A percentile compares a stretch with the other conserved stretches of the same genome.
Evolutionary conservation across 92 coral and sea anemone species (phyloP).

Genomic region (Actinernus sp.): DNA sequence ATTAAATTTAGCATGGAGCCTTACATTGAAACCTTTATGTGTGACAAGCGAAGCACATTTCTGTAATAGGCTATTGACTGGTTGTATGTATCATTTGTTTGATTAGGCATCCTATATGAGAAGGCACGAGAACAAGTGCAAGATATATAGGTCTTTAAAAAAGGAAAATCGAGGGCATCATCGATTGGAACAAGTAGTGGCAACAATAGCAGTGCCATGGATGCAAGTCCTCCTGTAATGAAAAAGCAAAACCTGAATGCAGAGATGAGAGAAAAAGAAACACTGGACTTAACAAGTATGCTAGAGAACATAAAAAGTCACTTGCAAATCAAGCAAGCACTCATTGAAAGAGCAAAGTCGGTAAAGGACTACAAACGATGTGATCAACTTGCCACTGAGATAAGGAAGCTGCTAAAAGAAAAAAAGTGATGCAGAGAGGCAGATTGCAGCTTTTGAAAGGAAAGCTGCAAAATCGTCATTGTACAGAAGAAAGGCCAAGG

Average conservation of each 20-base stretch:
- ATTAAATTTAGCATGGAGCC: too few species aligned
- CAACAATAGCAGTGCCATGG: too few species aligned
- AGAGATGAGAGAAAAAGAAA: slow-evolving; percentile 46
- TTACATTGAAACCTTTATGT: too few species aligned
- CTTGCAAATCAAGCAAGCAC: slow-evolving; percentile 31
- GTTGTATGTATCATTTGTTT: too few species aligned
- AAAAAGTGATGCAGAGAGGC: slow-evolving; percentile 46
- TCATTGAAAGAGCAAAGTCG: slow-evolving; percentile 37
- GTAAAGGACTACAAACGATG: slow-evolving; percentile 36
- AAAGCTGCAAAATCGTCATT: slow-evolving; percentile 44
- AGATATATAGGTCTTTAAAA: too few species aligned
- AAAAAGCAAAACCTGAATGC: slow-evolving; percentile 49
- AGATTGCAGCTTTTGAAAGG: slow-evolving; percentile 47
- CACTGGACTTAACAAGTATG: slow-evolving; percentile 9
- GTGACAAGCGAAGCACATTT: too few species aligned
- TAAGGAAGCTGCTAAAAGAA: slow-evolving; percentile 40
- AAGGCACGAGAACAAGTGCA: too few species aligned
- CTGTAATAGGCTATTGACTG: too few species aligned
- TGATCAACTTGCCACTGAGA: slow-evolving; percentile 46
- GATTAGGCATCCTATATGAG: too few species aligned
- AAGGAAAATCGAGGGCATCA: too few species aligned
- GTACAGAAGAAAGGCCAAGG: slow-evolving; percentile 39
- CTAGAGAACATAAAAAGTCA: slow-evolving; percentile 34
- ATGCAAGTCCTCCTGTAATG: too few species aligned
- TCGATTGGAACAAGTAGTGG: too few species aligned